Base-by-base conservation (phyloP, 64 coral and sea anemone species). In the Stichodactyla helianthus region DNA sequence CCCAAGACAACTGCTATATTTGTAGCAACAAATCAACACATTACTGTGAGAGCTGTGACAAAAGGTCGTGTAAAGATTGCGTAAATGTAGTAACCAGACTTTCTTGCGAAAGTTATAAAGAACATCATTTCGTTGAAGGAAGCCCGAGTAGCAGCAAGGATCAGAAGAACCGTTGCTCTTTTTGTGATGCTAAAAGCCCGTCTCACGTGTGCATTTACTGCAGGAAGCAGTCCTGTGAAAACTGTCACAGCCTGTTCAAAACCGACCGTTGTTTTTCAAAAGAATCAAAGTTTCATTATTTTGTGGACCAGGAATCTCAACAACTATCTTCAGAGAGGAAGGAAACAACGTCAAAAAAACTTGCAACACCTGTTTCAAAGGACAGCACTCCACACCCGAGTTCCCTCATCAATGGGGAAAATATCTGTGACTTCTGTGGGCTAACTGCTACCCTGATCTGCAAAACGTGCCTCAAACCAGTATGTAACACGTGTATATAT, bases 391-490 rank as follows among this genome's bases (percentile, higher is more conserved):
- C 25, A 31, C 6, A 31, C 62, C 20, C 6, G 10, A 9, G 8
- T 74, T 23, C 26, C 9, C 10, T 2, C 23, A 23, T 31, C 23
- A 74, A 7, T 74, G 68, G 25, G 9, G 68, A 74, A 19, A 81
- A 81, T 81, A 52, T 19, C 50, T 81, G 78, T 81, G 78, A 81
- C 50, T 81, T 81, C 26, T 81, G 78, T 81, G 51, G 15, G 7
- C 14, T 81, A 54, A 51, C 52, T 52, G 78, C 78, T 22, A 54
- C 50, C 8, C 20, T 81, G 20, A 51, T 81, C 9, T 81, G 78
- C 17, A 54, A 18, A 52, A 0, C 2, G 0, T 81, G 78, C 19
- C 78, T 52, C n/a, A 81, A 81, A 9, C 50, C 35, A 52, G 53
- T 52, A 1, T 81, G 78, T 54, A 0, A 52, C 4, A 51, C 5